A percentile compares a stretch with the other conserved stretches of the same genome.
Conservation (phyloP, 2,797 vertebrate species). For the Oryzias sinensis region DNA sequence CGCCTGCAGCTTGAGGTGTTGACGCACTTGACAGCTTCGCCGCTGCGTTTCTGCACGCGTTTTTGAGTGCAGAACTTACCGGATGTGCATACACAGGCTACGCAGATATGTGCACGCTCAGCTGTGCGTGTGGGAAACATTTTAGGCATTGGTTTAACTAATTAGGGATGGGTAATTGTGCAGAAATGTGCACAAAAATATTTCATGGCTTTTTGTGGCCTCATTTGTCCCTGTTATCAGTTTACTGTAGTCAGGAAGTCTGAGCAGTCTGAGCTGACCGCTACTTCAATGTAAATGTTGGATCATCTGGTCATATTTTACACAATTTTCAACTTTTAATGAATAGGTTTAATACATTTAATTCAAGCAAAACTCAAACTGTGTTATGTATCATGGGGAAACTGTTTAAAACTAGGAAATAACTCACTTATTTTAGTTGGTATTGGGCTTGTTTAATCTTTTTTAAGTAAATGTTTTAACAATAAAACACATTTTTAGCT, state of each 20-base stretch:
- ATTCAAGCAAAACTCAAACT: not conserved
- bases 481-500: not conserved
- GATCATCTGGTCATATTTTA: not conserved
- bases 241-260: slow-evolving; percentile 5
- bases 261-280: slow-evolving; percentile 9
- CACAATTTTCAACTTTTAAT: not conserved
- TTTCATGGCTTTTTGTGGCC: slow-evolving; percentile 17
- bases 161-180: slow-evolving; percentile 10
- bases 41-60: slow-evolving; percentile 8
- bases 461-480: no score
- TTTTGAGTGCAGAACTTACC: slow-evolving; percentile 20
- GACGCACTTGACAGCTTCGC: slow-evolving; percentile 42
- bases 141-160: slow-evolving; percentile 7
- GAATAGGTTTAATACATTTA: not conserved
- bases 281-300: slow-evolving; percentile 4
- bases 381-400: not conserved
- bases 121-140: slow-evolving; percentile 6
- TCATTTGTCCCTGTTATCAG: slow-evolving; percentile 7
- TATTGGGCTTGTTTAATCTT: no score
- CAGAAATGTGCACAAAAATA: slow-evolving; percentile 25
- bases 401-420: not conserved
- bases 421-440: no score
- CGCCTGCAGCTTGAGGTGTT: slow-evolving; percentile 37
- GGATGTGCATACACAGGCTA: slow-evolving; percentile 3
- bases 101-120: slow-evolving; percentile 20